Evolutionary conservation across 2,797 vertebrate species (phyloP), one percentile per base, ranked within the genome.

Genomic region (Xenopus petersii): DNA sequence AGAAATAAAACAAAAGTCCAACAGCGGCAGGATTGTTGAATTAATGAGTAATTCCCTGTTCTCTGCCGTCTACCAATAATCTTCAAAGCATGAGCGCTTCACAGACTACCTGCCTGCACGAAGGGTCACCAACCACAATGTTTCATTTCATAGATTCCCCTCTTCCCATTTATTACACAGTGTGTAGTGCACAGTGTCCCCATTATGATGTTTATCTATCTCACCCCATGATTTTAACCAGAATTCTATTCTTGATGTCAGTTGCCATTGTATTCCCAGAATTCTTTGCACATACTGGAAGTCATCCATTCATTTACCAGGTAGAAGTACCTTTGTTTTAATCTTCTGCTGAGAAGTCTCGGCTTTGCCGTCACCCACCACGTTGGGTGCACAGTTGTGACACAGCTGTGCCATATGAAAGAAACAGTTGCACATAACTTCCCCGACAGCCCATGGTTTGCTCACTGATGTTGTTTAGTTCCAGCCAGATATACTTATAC

Each of bases 11-110:
- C 49, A 54, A 54, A 54, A 54, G 12, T 65, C 21, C 24, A 67
- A 49, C 71, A 73, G 48, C 33, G 33, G 64, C 42, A 60, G 59
- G 48, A 47, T 66, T 67, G 36, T 65, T 30, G 63, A 12, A 33
- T 73, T 73, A 67, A 73, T 67, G 55, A 67, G 60, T 74, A 17
- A 47, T 15, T 30, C 56, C 62, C 10, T 36, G 30, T 48, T 42
- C 12, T 9, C n/a, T n/a, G 46, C 33, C 12, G 17, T 67, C 67
- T 47, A 68, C 47, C 51, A 24, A 68, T 68, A 15, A 16, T 58
- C 58, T 68, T 68, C 65, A 67, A 62, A 68, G 73, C 65, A 49
- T 24, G 36, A 61, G 58, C 24, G 42, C 36, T 42, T 42, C 64
- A 67, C 55, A 68, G 36, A 46, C 47, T 56, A 30, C 42, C 62